Evolutionary conservation across 2,888 invertebrate species (phyloP).

Genomic region (Metallyticus violacea): DNA sequence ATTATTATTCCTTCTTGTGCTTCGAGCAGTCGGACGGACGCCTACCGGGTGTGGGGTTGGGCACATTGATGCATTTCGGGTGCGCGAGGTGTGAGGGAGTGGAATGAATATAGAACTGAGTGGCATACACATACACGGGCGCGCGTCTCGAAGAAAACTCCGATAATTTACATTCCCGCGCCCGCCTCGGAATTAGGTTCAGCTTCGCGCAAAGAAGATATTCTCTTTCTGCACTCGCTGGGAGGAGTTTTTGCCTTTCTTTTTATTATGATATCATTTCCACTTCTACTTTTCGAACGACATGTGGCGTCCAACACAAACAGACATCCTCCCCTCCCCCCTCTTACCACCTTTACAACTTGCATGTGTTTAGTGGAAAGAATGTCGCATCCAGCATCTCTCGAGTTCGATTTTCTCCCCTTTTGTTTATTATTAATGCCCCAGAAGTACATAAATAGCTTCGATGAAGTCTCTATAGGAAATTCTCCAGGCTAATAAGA

Average conservation of each 20-base stretch:
- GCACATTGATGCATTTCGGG: conserved; percentile 25
- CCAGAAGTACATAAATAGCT: neutral
- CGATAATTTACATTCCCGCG: conserved; percentile 33
- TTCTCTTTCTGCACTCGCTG: neutral
- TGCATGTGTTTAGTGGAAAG: neutral
- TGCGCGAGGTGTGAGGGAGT: conserved; percentile 7
- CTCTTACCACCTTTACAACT: neutral
- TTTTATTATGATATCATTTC: neutral
- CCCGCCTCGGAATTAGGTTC: conserved; percentile 33
- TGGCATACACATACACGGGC: neutral
- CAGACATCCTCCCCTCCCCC: neutral
- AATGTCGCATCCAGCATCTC: neutral
- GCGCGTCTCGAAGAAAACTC: conserved; percentile 25
- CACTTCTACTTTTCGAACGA: neutral
- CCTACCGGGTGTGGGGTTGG: conserved; percentile 4
- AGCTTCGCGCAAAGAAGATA: neutral
- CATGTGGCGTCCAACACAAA: neutral
- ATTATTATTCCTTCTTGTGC: neutral
- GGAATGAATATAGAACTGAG: conserved; percentile 18
- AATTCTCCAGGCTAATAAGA: no score
- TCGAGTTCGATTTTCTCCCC: neutral
- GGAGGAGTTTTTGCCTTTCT: neutral
- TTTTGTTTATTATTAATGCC: neutral
- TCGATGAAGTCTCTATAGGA: no score
- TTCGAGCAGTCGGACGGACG: neutral